Evolutionary conservation across 2,888 invertebrate genomes (phyloP), one percentile per base, ranked within the genome.

Genomic region (Cantharis flavilabris): DNA sequence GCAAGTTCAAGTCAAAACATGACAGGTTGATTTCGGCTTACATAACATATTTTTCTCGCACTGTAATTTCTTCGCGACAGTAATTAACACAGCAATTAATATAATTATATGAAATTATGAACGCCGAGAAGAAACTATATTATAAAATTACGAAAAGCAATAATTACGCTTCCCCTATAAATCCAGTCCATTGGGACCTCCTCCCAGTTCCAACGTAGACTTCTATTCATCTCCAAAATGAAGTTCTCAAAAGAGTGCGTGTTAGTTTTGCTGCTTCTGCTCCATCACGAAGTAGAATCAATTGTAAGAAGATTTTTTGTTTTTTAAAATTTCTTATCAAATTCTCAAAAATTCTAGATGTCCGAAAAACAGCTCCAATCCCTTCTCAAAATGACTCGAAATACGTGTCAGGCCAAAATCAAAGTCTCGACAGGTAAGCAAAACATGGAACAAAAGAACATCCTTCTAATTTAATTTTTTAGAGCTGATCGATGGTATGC

Each of bases 401-500:
- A 3, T 7, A 23, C 26, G 0, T 67, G 65, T 7, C 65, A 67
- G 13, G 23, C 65, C 1, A 67, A 67, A 23, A 10, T 7, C 1
- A 67, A 67, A 67, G 65, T 67, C 2, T 5, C 65, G 13, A 67
- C 5, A 4, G 65, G 65, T 67, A 67, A 11, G 13, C 11, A 9
- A 13, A 10, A 7, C 3, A 10, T 10, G 9, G 26, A 26, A 23
- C 3, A 20, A 23, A 1, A 1, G 4, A 26, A 26, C 5, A 23
- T 23, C 7, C 2, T 0, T 20, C 16, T 69, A 14, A 71, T 20
- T 20, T 3, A 13, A 7, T 23, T 65, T 78, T 72, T 33, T 70
- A 83, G 83, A 79, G 71, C 77, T 77, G 71, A 81, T 83, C 72
- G 80, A 81, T 77, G 84, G 83, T 65, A 78, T 82, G 81, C 83